Evolutionary conservation across 2,113 vertebrate species (phyloP).

Genomic region (Bucco capensis): DNA sequence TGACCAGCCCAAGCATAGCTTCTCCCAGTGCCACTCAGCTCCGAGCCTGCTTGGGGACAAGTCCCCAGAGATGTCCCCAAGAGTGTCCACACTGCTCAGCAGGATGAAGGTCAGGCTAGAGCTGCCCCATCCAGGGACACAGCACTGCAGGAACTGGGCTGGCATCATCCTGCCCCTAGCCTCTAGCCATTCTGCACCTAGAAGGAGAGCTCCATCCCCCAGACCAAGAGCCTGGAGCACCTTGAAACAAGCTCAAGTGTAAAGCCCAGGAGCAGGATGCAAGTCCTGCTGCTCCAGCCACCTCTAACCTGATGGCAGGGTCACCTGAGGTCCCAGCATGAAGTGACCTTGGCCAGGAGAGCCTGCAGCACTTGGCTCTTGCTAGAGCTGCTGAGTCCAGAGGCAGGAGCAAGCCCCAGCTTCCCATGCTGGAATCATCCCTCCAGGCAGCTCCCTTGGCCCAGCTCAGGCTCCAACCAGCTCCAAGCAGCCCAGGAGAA

Average conservation of each 20-base stretch:
- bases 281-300: neutral
- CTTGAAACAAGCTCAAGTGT: neutral
- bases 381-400: rapidly evolving
- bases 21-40: neutral
- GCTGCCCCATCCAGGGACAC: neutral
- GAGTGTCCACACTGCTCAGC: rapidly evolving
- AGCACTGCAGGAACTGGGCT: rapidly evolving
- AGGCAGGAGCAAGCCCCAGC: neutral
- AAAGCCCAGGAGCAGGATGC: too few relatives aligned
- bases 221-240: neutral
- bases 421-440: neutral
- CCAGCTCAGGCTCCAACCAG: neutral
- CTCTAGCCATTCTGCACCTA: neutral
- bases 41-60: neutral
- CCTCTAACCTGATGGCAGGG: neutral
- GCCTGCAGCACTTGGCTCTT: neutral
- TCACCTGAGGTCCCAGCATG: rapidly evolving
- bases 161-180: neutral
- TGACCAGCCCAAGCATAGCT: neutral
- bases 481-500: rapidly evolving
- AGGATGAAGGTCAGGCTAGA: neutral
- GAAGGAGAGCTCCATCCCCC: neutral
- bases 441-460: rapidly evolving
- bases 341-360: neutral
- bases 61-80: neutral